Percentiles rank a stretch among this genome's conserved stretches.
Conservation (phyloP, 2,888 invertebrate genomes). For the Idaea dimidiata region DNA sequence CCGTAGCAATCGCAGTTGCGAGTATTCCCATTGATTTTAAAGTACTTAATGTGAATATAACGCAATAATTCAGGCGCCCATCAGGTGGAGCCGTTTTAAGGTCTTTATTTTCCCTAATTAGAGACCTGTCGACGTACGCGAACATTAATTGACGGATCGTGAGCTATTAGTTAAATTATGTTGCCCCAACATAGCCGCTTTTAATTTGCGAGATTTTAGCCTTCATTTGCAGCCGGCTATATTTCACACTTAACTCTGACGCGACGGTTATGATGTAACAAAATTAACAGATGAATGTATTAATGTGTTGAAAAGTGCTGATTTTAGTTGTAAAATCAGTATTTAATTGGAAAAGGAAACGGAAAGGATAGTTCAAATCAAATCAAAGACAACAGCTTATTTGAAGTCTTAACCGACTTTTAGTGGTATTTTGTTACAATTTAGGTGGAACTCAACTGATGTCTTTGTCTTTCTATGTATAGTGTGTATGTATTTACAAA, state of each 20-base stretch:
- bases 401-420: no score
- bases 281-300: neutral
- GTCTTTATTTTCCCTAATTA: neutral
- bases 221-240: constrained; percentile 33
- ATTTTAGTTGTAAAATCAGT: neutral
- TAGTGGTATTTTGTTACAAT: no score
- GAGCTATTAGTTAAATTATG: neutral
- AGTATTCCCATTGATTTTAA: no score
- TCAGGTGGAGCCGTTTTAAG: neutral
- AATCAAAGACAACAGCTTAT: no score
- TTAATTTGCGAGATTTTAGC: constrained; percentile 24
- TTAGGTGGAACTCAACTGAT: no score
- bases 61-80: no score
- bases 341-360: neutral
- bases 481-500: no score
- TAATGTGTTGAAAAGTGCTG: neutral
- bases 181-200: neutral
- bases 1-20: no score
- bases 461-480: no score
- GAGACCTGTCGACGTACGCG: neutral
- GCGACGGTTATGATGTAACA: constrained; percentile 7
- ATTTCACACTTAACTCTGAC: constrained; percentile 36
- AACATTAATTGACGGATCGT: constrained; percentile 1
- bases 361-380: no score
- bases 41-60: no score